Evolutionary conservation across 1,140 invertebrate genomes (phyloP), one percentile per base, ranked within the genome.

Genomic region (Galleria mellonella): DNA sequence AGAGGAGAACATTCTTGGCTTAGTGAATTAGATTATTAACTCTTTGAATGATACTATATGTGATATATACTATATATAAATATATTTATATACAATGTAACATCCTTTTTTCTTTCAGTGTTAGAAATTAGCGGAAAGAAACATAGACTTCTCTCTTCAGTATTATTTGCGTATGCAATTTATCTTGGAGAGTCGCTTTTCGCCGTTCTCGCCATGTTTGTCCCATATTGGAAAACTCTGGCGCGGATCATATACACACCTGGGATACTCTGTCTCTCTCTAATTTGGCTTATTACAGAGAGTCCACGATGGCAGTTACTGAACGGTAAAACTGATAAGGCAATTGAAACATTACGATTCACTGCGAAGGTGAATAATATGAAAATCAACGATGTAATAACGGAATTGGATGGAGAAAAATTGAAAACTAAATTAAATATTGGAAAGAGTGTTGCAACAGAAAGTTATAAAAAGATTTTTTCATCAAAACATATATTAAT

Each of bases 291-390:
- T 17, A 51, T 92, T 4, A 87, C 88, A 9, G 91, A 92, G 72
- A 92, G 91, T 39, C 87, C 91, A 7, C 78, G 94, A 57, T 96
- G 94, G 94, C 87, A 93, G 11, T 70, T 95, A 14, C 88, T 92
- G 0, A 91, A 91, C 38, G 90, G 91, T 1, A 91, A 89, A 70
- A 88, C 89, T 29, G 85, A 91, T 2, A 86, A 91, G 49, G 91
- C 90, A 5, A 89, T 88, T 50, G 71, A 79, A 17, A 87, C 90
- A 10, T 70, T 92, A 9, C 72, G 79, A 1, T 78, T 79, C 43
- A 90, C 90, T 17, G 90, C 91, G 0, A 86, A 83, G 57, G 86
- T 90, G 5, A 96, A 96, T 55, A 73, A 75, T 27, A 44, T 77
- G 0, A 62, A 69, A 7, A 43, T 75, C 4, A 55, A 75, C 35